phyloP scores from a whole-genome alignment of 1,140 invertebrate genomes.

The Anoplophora glabripennis region DNA sequence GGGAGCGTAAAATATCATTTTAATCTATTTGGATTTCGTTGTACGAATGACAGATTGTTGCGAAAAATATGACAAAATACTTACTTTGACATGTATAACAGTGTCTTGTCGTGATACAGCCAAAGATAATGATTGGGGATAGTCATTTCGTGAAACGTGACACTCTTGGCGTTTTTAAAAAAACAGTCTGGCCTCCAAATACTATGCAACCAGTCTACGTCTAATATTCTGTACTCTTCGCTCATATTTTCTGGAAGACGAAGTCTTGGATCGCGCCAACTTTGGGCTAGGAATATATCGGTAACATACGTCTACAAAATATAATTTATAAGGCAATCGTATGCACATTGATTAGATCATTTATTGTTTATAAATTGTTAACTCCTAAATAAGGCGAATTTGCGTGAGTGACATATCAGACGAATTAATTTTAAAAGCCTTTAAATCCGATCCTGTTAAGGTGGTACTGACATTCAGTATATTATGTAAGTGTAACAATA shows the following conservation, averaged over 20 bases:
- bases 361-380: too few relatives aligned
- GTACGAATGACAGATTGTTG: too few relatives aligned
- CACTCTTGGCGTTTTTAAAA: conserved; percentile 91
- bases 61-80: conserved; percentile 31
- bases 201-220: conserved; percentile 85
- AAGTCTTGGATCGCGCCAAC: conserved; percentile 83
- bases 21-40: too few relatives aligned
- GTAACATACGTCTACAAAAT: conserved; percentile 80
- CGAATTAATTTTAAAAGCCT: too few relatives aligned
- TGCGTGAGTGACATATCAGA: too few relatives aligned
- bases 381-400: too few relatives aligned
- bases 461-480: too few relatives aligned
- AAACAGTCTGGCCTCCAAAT: conserved; percentile 92
- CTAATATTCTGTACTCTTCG: conserved; percentile 84
- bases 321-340: too few relatives aligned
- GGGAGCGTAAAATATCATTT: too few relatives aligned
- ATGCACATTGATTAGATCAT: too few relatives aligned
- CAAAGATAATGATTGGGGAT: conserved; percentile 91
- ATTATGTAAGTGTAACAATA: too few relatives aligned
- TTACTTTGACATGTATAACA: conserved; percentile 90
- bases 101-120: conserved; percentile 86
- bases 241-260: conserved; percentile 88
- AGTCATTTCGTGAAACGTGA: conserved; percentile 92
- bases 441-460: too few relatives aligned
- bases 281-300: conserved; percentile 88